A percentile compares a stretch with the other conserved stretches of the same genome.
Conservation (phyloP, 2,797 vertebrate species). For the Pelobates cultripes region DNA sequence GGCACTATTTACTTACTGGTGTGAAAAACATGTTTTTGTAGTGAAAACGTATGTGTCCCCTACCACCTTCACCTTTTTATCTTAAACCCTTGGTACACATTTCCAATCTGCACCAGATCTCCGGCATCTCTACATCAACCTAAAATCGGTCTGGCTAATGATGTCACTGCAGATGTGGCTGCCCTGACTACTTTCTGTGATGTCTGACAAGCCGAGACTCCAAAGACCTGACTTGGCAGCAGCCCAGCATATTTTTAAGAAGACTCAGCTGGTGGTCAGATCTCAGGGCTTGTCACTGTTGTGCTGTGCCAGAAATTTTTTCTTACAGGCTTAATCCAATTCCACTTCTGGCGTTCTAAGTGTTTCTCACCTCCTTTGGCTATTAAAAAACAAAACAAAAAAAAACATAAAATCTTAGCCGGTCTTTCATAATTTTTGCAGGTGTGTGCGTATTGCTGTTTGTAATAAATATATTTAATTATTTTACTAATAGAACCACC, state of each 20-base stretch:
- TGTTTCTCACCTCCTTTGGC: not conserved
- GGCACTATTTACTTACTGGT: too few relatives aligned
- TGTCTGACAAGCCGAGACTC: constrained; percentile 66
- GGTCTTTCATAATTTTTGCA: too few relatives aligned
- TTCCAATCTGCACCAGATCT: not conserved
- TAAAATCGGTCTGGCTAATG: constrained; percentile 43
- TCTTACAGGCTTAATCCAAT: constrained; percentile 71
- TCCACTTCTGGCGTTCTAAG: constrained; percentile 63
- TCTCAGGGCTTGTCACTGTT: constrained; percentile 68
- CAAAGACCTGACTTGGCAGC: constrained; percentile 73
- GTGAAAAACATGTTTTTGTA: too few relatives aligned
- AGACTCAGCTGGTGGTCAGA: constrained; percentile 71
- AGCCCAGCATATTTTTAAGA: constrained; percentile 72
- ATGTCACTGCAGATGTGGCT: constrained; percentile 63
- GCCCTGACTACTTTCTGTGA: constrained; percentile 64
- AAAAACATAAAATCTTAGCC: too few relatives aligned
- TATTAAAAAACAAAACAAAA: not conserved
- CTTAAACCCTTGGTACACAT: not conserved
- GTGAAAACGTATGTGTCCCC: too few relatives aligned
- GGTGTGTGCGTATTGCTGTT: too few relatives aligned
- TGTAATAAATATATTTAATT: too few relatives aligned
- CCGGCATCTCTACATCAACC: not conserved
- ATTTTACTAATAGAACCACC: too few relatives aligned
- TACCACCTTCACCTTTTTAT: not conserved
- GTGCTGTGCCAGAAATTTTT: constrained; percentile 71